These are phyloP conservation scores for Albula glossodonta DNA, from an alignment of 2,113 vertebrate species.

Conservation along the genomic window DNA sequence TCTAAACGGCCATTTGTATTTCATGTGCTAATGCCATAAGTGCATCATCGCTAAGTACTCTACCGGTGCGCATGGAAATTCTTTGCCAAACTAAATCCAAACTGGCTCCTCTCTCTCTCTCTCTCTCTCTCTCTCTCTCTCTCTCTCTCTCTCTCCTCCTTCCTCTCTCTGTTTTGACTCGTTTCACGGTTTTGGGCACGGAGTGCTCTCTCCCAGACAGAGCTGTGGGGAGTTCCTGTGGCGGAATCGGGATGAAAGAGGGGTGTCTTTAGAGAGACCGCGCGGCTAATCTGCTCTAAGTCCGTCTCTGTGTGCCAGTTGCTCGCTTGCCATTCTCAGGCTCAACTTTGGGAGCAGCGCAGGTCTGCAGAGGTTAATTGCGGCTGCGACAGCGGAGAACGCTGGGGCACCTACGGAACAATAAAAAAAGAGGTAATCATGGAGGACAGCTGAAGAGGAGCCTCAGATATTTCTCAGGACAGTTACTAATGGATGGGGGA, in stretches of 20 bases:
- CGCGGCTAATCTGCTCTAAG: constrained; percentile 29
- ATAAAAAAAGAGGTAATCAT: constrained; percentile 45
- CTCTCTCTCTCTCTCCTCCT: background rate
- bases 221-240: background rate
- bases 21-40: background rate
- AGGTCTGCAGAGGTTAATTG: constrained; percentile 67
- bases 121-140: background rate
- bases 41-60: background rate
- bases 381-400: constrained; percentile 60
- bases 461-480: constrained; percentile 41
- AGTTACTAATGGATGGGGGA: constrained; percentile 42
- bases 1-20: background rate
- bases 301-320: constrained; percentile 36
- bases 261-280: constrained; percentile 13
- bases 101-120: background rate
- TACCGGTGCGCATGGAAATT: background rate
- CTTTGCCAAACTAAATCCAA: background rate
- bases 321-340: constrained; percentile 28
- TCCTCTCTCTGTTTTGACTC: background rate
- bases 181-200: background rate
- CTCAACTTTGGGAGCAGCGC: constrained; percentile 38
- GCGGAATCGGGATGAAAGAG: constrained; percentile 21
- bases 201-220: background rate
- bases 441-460: constrained; percentile 48
- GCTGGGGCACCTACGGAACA: constrained; percentile 55